Conservation (phyloP, 2,113 vertebrate species). For the Muscicapa adusta region DNA sequence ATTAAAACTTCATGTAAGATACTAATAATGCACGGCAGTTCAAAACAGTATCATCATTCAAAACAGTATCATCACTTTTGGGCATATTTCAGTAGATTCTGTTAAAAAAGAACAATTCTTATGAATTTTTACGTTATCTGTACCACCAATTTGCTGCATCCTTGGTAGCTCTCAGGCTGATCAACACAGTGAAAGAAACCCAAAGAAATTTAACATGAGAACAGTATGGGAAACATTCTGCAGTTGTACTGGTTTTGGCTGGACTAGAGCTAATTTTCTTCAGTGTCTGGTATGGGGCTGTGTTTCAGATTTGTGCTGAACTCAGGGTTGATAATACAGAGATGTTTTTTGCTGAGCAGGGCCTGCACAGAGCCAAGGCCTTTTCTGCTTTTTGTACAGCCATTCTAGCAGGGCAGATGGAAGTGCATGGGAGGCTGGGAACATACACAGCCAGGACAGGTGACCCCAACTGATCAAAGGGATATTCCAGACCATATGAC, state of each 20-base stretch:
- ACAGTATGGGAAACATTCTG: background rate
- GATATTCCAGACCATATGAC: background rate
- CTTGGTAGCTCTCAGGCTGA: background rate
- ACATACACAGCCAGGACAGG: background rate
- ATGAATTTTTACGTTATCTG: background rate
- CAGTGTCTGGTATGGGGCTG: too few relatives aligned
- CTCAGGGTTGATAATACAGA: background rate
- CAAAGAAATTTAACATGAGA: background rate
- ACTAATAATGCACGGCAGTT: background rate
- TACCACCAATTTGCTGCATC: background rate
- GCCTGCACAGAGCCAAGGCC: background rate
- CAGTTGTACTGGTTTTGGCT: background rate
- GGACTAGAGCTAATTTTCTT: background rate
- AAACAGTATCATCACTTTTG: background rate
- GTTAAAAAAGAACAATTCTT: background rate
- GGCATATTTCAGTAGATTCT: background rate
- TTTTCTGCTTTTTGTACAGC: background rate
- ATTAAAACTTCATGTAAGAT: background rate
- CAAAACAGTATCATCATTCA: background rate
- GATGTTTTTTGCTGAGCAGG: background rate
- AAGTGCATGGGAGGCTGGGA: background rate
- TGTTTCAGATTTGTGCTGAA: background rate
- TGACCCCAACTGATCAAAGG: background rate
- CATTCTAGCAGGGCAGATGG: too few relatives aligned
- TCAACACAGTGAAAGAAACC: background rate